These are phyloP conservation scores for Cerceris ruficornis DNA, from an alignment of 2,888 invertebrate genomes.

Conservation along the genomic window DNA sequence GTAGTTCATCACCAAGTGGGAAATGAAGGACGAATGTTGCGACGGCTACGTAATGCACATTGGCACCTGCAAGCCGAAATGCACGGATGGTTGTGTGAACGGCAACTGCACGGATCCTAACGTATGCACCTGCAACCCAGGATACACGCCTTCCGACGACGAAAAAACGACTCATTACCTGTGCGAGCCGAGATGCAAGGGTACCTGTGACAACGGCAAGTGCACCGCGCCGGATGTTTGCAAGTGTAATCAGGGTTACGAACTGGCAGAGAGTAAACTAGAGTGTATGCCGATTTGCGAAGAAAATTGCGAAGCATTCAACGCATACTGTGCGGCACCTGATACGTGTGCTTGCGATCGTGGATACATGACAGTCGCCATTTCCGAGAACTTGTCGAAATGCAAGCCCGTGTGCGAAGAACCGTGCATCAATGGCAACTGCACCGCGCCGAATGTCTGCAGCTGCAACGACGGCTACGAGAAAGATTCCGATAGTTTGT, in stretches of 20 bases:
- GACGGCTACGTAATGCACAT: constrained; percentile 43
- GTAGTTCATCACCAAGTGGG: constrained; percentile 45
- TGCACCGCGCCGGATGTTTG: constrained; percentile 30
- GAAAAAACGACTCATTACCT: constrained; percentile 3
- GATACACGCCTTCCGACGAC: constrained; percentile 72
- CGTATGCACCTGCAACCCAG: constrained; percentile 85
- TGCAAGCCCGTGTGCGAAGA: constrained; percentile 80
- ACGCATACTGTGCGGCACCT: constrained; percentile 74
- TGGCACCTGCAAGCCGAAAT: constrained; percentile 18
- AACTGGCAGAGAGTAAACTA: constrained; percentile 59
- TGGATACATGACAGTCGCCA: constrained; percentile 44
- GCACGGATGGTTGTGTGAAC: constrained; percentile 22
- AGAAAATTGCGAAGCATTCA: too few species aligned
- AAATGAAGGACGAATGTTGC: constrained; percentile 54
- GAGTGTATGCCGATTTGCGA: constrained; percentile 78
- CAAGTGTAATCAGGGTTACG: constrained; percentile 25
- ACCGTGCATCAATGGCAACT: constrained; percentile 82
- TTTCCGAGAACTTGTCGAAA: constrained; percentile 48
- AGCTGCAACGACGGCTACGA: constrained; percentile 71
- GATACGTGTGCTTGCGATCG: constrained; percentile 76
- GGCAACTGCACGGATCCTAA: constrained; percentile 82
- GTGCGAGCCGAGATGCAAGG: constrained; percentile 12
- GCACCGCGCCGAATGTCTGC: constrained; percentile 80
- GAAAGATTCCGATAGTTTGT: constrained; percentile 23
- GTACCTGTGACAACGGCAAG: constrained; percentile 22